Evolutionary conservation across 1,140 invertebrate species (phyloP), one percentile per base, ranked within the genome.

Genomic region (Saxidomus purpurata): DNA sequence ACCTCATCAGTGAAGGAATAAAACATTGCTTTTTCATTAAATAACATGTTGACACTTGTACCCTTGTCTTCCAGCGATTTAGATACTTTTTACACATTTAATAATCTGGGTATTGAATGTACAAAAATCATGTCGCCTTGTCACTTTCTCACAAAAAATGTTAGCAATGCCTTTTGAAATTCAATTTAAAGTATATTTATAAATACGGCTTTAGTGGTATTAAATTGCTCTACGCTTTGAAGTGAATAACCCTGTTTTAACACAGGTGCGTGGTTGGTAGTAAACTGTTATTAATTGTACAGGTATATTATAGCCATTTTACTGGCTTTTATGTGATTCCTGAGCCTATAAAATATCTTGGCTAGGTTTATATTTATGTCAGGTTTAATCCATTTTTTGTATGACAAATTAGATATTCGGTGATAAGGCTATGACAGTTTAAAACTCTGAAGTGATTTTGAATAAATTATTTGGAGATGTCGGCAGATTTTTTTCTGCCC

Each of bases 101-200:
- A 71, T 71, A 71, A 71, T 17, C 67, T n/a, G 2, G 31, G 9
- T 36, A 38, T 71, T 2, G 31, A 38, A 15, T 71, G 67, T 22
- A 38, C 67, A 38, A 55, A 36, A 79, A 55, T 55, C 76, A 55
- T 79, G 76, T 79, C 76, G 47, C 2, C 49, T n/a, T 79, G 76
- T 79, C 76, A 79, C 76, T 79, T 79, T 52, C 47, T 36, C 47
- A 55, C 76, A 79, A 79, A 79, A 55, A 34, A 55, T 79, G 76
- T 79, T 34, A 59, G 47, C 76, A 55, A 55, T 55, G 25, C 47
- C 76, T 55, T 79, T 79, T 79, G 49, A 79, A 79, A 79, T 79
- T 79, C 76, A 79, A 79, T 79, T 55, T 79, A 52, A 79, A 79
- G 76, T 79, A 79, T 79, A 79, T 79, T 79, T 79, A 79, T 79